Conservation (phyloP, 2,888 invertebrate species). For the Melipona beecheii region DNA sequence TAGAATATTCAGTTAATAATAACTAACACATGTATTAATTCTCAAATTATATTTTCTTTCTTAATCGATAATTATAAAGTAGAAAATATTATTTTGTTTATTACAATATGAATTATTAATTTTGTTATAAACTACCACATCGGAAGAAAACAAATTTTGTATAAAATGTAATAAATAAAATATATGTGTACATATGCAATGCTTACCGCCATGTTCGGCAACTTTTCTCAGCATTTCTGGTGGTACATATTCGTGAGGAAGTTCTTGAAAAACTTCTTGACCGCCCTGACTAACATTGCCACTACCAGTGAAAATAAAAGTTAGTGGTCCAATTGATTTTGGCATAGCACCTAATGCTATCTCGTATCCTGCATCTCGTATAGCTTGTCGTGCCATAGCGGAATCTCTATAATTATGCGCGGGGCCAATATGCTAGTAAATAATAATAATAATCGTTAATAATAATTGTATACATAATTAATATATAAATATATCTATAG, state of each 20-base stretch:
- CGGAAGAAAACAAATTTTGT: not conserved
- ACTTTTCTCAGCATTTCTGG: constrained; percentile 98
- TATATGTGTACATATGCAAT: not conserved
- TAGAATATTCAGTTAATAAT: not conserved
- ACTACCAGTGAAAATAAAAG: constrained; percentile 98
- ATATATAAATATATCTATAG: not conserved
- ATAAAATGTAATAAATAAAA: not conserved
- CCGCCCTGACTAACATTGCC: constrained; percentile 97
- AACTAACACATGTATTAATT: not conserved
- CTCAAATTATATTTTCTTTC: not conserved
- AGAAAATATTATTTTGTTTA: not conserved
- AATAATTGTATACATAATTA: not conserved
- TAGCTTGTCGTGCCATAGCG: constrained; percentile 98
- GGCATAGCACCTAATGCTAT: constrained; percentile 98
- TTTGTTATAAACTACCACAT: not conserved
- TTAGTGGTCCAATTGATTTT: constrained; percentile 97
- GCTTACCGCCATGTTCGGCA: constrained; percentile 96
- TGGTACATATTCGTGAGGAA: constrained; percentile 98
- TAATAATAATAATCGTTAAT: constrained; percentile 1
- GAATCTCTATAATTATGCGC: constrained; percentile 99
- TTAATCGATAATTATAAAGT: not conserved
- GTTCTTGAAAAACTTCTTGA: constrained; percentile 97
- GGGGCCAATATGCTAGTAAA: constrained; percentile 94
- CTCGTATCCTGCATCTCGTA: constrained; percentile 99
- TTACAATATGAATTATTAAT: not conserved